Evolutionary conservation across 1,140 invertebrate species (phyloP), one percentile per base, ranked within the genome.

Genomic region (Ylistrum balloti): DNA sequence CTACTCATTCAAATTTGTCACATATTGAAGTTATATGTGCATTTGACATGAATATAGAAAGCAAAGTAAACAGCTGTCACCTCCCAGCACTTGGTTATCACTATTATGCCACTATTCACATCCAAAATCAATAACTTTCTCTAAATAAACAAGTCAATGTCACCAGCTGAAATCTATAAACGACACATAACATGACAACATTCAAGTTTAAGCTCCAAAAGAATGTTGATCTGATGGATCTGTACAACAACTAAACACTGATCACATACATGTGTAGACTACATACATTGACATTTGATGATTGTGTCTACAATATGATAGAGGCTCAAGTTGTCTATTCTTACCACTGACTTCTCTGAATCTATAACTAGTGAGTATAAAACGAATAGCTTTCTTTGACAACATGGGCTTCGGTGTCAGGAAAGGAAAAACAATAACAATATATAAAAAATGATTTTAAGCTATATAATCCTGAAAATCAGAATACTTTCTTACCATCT

Each of bases 181-280:
- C 17, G 41, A 45, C 28, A 74, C 56, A 74, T 74, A 74, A 74
- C 56, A 74, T 74, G 56, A 74, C 56, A 74, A 74, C n/a, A 74
- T 74, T 74, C 22, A 74, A 74, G 56, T 9, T n/a, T 17, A 74
- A 74, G n/a, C 28, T 1, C 28, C 22, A 74, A n/a, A 74, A 74
- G 56, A 74, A 74, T 74, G 56, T 74, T 28, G 1, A 28, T 28
- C 28, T 74, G 2, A 74, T 74, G 28, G 22, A n/a, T 74, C 22
- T 74, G 56, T 74, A 28, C 22, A 74, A n/a, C 13, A 74, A 3
- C 56, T 74, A 0, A 9, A 28, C 22, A n/a, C 56, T 2, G n/a
- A 74, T 74, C n/a, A 7, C 28, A 48, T 48, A 48, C 56, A 28
- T 13, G 5, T 38, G 35, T 7, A 7, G 35, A 38, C 35, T 38